Percentiles rank a stretch among this genome's conserved stretches.
phyloP scores from a whole-genome alignment of 2,888 invertebrate species.

The Drosophila lacicola region DNA sequence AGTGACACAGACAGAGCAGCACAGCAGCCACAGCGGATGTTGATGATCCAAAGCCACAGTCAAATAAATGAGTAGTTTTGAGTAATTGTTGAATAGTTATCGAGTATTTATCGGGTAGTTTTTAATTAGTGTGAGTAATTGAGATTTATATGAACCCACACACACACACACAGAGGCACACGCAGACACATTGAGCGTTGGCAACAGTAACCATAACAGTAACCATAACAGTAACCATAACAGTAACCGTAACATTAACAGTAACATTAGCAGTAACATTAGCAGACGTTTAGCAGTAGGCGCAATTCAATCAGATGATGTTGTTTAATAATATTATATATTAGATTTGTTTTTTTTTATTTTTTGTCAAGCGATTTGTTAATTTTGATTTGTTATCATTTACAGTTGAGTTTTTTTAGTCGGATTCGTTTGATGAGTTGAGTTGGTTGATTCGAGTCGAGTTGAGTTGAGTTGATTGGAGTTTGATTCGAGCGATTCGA shows the following conservation, averaged over 20 bases:
- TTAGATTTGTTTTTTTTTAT: slow-evolving; percentile 7
- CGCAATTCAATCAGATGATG: slow-evolving; percentile 66
- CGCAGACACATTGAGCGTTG: slow-evolving; percentile 35
- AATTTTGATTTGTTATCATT: slow-evolving; percentile 66
- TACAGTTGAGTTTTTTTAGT: slow-evolving; percentile 58
- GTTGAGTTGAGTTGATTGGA: slow-evolving; percentile 47
- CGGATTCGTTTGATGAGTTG: slow-evolving; percentile 70
- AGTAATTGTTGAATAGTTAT: slow-evolving; percentile 22
- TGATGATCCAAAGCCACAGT: slow-evolving; percentile 65
- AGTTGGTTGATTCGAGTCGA: slow-evolving; percentile 54
- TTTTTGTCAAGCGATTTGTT: slow-evolving; percentile 29
- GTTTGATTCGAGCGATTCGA: slow-evolving; percentile 66
- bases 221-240: slow-evolving; percentile 54
- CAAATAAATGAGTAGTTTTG: slow-evolving; percentile 34
- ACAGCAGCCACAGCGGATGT: slow-evolving; percentile 66
- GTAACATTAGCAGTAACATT: slow-evolving; percentile 54
- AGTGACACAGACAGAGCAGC: slow-evolving; percentile 9
- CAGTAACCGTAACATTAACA: slow-evolving; percentile 55
- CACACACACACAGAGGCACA: slow-evolving; percentile 25
- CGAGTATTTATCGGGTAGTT: slow-evolving; percentile 18
- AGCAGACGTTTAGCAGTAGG: slow-evolving; percentile 58
- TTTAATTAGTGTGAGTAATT: slow-evolving; percentile 34
- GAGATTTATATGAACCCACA: slow-evolving; percentile 28
- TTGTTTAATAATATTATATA: slow-evolving; percentile 23
- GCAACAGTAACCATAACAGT: slow-evolving; percentile 17